Evolutionary conservation across 2,797 vertebrate genomes (phyloP), one percentile per base, ranked within the genome.

Genomic region (Manis crassicaudata): DNA sequence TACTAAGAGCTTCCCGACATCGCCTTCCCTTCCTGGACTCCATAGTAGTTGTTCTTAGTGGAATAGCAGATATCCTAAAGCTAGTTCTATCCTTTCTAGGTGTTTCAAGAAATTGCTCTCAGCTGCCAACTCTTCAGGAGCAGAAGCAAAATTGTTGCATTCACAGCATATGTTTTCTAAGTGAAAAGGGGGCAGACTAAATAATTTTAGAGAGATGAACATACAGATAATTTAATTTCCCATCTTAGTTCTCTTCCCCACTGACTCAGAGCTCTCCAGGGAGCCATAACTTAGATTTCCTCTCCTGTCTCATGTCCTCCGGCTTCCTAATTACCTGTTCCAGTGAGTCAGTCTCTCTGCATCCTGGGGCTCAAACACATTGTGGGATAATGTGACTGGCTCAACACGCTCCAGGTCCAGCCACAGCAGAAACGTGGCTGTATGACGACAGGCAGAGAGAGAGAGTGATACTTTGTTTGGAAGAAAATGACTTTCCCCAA

Each of bases 231-330:
- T 95, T 98, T 77, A 92, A 0, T 94, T 89, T 97, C 88, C 90
- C 29, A 58, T 58, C 68, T 88, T 92, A 87, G 95, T 63, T 93
- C 87, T 77, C 62, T 50, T 96, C 87, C 84, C 1, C 54, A 37
- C 10, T 82, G 96, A 95, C 52, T 95, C 92, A 56, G 43, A 97
- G 83, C 6, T 97, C 92, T 98, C 90, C 58, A 90, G 50, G 3
- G 12, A 97, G 83, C 88, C 92, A 84, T 14, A 6, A 97, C 98
- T 97, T 96, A 90, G 62, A 94, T 90, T 97, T 96, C 77, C 50
- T 97, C 96, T 96, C 58, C 46, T 70, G 2, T 58, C 37, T 90
- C 54, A 18, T 25, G 10, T 96, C 96, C 92, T 62, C 75, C 60
- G n/a, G 95, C 65, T 98, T 75, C 68, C 73, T 95, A 96, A 77